Base-by-base conservation (phyloP, 2,888 invertebrate species). In the Lissocephala sabroskyi region DNA sequence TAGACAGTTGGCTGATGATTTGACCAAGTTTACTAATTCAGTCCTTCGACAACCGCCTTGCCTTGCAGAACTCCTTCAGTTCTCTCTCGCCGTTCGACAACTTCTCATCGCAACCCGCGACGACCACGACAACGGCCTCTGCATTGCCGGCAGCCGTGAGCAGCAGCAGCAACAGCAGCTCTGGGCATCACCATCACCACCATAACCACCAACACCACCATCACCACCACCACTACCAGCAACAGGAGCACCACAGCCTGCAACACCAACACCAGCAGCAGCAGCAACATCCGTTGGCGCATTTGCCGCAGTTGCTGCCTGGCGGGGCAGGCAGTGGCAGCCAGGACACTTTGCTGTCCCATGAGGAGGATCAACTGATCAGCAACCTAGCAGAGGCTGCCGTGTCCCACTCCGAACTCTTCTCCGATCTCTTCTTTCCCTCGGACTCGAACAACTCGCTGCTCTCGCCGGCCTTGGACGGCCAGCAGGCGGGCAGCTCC, bases 31-130 rank as follows among this genome's bases (percentile, higher is more conserved):
- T n/a, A 41, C 37, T 65, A 59, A 80, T 62, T 79, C 60, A 80
- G 78, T 79, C 52, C 54, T 37, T 44, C 41, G 16, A 40, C 28
- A 53, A 65, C 62, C 53, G 62, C 71, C 60, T 75, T 52, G 51
- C 65, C 52, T 82, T 82, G 55, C 82, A 84, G 84, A 82, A 73
- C 82, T 81, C 84, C 71, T 85, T 84, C 68, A 82, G 83, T 82
- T 82, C 82, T 67, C 79, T 83, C 67, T 82, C 85, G 81, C 80
- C 85, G 70, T 83, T 84, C 59, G 84, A 84, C 71, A 83, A 81
- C 63, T 82, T 83, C 55, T 79, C 84, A 64, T 68, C 83, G 58
- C 84, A 84, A 76, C 68, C 74, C 78, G 63, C 79, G 60, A 50
- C 75, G 59, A 54, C 77, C 57, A 65, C 65, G 32, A 52, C 67